phyloP scores from a whole-genome alignment of 1,140 invertebrate species.

The Eumaeus atala region DNA sequence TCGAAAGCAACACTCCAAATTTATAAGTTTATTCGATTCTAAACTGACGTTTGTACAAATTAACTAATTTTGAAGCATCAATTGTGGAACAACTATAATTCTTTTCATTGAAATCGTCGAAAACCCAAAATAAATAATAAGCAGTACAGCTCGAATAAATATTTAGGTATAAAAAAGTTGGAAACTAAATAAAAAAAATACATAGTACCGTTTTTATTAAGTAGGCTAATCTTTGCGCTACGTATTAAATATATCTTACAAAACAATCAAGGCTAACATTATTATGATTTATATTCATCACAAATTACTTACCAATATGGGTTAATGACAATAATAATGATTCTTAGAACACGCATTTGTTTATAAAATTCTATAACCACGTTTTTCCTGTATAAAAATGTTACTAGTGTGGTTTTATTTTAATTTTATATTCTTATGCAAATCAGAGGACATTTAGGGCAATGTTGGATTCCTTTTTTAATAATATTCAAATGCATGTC shows the following conservation, averaged over 20 bases:
- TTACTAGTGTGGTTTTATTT: neutral
- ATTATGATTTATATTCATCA: constrained; percentile 1
- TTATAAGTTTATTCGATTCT: no score
- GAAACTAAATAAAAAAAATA: neutral
- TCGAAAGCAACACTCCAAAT: no score
- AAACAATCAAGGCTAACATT: constrained; percentile 1
- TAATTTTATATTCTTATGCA: neutral
- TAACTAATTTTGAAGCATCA: no score
- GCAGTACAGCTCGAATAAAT: no score
- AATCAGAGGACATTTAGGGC: constrained; percentile 20
- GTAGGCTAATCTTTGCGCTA: neutral
- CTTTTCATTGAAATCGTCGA: no score
- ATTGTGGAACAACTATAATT: no score
- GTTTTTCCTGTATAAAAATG: neutral
- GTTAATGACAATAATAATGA: neutral
- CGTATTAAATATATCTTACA: neutral
- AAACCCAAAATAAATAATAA: no score
- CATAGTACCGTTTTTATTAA: no score
- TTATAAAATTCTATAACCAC: neutral
- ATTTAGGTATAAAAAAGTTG: no score
- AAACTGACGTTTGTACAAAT: no score
- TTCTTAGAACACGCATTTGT: neutral
- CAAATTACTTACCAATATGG: neutral
- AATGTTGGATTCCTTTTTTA: neutral
- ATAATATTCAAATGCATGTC: constrained; percentile 29